phyloP scores from a whole-genome alignment of 2,797 vertebrate species.

The Macropodus opercularis region DNA sequence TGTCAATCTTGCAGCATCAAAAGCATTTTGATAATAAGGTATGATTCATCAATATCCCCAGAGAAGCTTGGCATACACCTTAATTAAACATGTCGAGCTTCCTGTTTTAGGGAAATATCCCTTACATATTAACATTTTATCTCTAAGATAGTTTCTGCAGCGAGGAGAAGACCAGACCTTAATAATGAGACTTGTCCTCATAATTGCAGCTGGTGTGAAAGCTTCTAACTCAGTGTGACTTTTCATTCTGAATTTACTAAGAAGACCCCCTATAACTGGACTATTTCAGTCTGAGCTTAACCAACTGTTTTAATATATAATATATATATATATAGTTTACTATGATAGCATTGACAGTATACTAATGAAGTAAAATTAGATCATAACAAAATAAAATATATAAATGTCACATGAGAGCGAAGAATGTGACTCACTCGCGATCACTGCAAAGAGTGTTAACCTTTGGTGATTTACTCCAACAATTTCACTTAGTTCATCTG shows the following conservation, averaged over 20 bases:
- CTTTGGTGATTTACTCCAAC: too few relatives aligned
- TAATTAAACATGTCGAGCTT: neutral
- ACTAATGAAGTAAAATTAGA: too few relatives aligned
- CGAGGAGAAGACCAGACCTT: neutral
- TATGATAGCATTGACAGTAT: too few relatives aligned
- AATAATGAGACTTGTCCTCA: neutral
- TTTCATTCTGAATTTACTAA: constrained; percentile 7
- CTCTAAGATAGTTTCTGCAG: neutral
- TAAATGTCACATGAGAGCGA: too few relatives aligned
- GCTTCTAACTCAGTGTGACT: neutral
- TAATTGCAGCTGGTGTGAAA: neutral
- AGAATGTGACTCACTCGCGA: too few relatives aligned
- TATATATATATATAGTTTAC: too few relatives aligned
- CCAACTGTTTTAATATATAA: too few relatives aligned
- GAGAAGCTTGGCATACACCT: constrained; percentile 5
- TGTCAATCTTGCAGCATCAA: constrained; percentile 58
- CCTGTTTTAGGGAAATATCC: neutral
- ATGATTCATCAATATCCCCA: neutral
- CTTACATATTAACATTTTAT: neutral
- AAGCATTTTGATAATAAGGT: neutral
- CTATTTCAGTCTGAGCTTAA: too few relatives aligned
- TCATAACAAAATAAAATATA: too few relatives aligned
- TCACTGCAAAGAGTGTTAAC: too few relatives aligned
- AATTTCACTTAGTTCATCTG: neutral
- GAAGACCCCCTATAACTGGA: too few relatives aligned